phyloP scores from a whole-genome alignment of 2,113 vertebrate genomes.

The Microtus ochrogaster region DNA sequence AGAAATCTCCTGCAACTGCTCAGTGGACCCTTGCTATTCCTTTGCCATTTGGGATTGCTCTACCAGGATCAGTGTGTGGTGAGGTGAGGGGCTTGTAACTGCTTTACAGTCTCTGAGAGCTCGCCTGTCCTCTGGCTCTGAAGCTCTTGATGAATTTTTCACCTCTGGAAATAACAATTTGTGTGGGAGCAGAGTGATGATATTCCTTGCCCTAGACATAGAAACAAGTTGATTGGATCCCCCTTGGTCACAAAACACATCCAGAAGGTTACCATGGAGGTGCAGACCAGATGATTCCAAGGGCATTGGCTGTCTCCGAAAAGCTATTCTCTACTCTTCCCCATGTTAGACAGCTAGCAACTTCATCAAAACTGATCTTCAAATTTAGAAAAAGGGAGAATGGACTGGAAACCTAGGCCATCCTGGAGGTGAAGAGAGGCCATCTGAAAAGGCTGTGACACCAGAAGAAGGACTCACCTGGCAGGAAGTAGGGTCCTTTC shows the following conservation, averaged over 20 bases:
- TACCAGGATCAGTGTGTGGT: fast-evolving
- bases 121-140: not conserved
- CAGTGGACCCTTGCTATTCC: fast-evolving
- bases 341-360: not conserved
- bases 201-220: fast-evolving
- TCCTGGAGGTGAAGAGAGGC: not conserved
- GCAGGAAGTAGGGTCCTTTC: not conserved
- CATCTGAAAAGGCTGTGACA: not conserved
- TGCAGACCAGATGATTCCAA: fast-evolving
- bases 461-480: not conserved
- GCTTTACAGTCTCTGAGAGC: not conserved
- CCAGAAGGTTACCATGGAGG: not conserved
- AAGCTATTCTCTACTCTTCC: not conserved
- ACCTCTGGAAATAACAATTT: not conserved
- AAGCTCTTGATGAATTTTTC: too few species aligned
- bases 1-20: not conserved
- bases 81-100: not conserved
- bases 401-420: not conserved
- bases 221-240: not conserved
- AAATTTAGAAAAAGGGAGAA: constrained; percentile 18
- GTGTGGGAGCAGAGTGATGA: not conserved
- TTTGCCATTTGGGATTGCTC: fast-evolving
- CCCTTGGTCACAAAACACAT: not conserved
- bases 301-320: not conserved
- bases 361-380: not conserved